Evolutionary conservation across 2,113 vertebrate species (phyloP).

Genomic region (Phyllopteryx taeniolatus): DNA sequence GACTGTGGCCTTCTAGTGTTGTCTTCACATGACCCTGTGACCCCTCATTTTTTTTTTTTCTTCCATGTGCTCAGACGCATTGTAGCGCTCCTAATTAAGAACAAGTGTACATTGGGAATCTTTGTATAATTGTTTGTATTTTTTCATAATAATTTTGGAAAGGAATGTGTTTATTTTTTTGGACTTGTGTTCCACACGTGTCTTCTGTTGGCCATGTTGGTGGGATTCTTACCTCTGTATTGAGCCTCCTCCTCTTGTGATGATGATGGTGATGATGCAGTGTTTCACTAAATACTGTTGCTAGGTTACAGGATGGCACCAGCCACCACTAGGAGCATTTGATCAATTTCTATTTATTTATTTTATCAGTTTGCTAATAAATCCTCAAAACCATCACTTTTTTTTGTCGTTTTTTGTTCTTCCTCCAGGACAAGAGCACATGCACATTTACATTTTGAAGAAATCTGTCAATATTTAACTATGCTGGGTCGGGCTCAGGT

Average conservation of each 20-base stretch:
- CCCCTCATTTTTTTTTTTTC: constrained; percentile 47
- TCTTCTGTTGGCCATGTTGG: constrained; percentile 79
- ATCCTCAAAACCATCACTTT: constrained; percentile 78
- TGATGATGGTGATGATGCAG: constrained; percentile 94
- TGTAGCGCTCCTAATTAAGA: constrained; percentile 76
- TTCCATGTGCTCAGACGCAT: constrained; percentile 78
- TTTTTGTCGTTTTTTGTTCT: neutral
- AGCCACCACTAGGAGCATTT: constrained; percentile 91
- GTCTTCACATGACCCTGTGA: constrained; percentile 63
- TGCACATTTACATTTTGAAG: too few species aligned
- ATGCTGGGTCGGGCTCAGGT: too few species aligned
- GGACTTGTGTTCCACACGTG: constrained; percentile 77
- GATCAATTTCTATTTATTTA: constrained; percentile 99
- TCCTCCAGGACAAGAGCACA: too few species aligned
- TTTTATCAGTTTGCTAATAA: constrained; percentile 99
- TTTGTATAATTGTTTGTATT: constrained; percentile 84
- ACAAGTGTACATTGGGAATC: constrained; percentile 80
- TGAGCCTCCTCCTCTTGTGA: constrained; percentile 80
- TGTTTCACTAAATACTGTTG: constrained; percentile 89
- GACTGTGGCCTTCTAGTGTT: constrained; percentile 78
- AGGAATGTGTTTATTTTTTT: constrained; percentile 80
- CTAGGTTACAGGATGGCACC: constrained; percentile 65
- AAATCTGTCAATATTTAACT: too few species aligned
- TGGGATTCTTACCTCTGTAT: constrained; percentile 88
- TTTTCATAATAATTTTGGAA: constrained; percentile 82